phyloP scores from a whole-genome alignment of 2,888 invertebrate species.

The Idaea biselata region DNA sequence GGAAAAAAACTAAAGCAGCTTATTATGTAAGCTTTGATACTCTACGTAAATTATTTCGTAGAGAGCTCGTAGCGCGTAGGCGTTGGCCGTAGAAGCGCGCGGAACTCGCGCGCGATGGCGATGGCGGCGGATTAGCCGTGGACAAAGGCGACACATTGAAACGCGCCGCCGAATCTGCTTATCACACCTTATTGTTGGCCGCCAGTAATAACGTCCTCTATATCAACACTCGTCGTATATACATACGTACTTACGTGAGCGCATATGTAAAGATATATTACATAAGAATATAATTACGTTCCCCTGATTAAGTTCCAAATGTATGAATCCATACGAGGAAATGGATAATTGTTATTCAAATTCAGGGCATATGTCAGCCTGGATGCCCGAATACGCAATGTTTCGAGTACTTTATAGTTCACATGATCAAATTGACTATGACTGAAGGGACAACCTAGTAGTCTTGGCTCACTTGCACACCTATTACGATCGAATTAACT shows the following conservation, averaged over 20 bases:
- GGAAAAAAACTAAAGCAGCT: too few relatives aligned
- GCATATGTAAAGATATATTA: conserved; percentile 44
- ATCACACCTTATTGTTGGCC: conserved; percentile 72
- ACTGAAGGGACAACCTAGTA: too few relatives aligned
- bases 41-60: conserved; percentile 8
- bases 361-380: neutral
- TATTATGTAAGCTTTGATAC: conserved; percentile 12
- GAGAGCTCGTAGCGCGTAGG: conserved; percentile 46
- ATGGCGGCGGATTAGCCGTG: conserved; percentile 65
- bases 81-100: conserved; percentile 25
- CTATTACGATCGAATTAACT: too few relatives aligned
- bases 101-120: conserved; percentile 12
- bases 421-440: too few relatives aligned
- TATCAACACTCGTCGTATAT: conserved; percentile 47
- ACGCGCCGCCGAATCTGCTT: conserved; percentile 74
- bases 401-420: too few relatives aligned
- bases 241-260: conserved; percentile 37
- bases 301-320: conserved; percentile 22
- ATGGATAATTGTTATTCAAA: neutral
- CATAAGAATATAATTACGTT: conserved; percentile 13
- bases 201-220: conserved; percentile 64
- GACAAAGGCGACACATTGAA: conserved; percentile 75
- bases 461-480: too few relatives aligned
- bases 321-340: neutral
- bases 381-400: neutral